Evolutionary conservation across 2,888 invertebrate genomes (phyloP).

Genomic region (Caenorhabditis macrosperma): DNA sequence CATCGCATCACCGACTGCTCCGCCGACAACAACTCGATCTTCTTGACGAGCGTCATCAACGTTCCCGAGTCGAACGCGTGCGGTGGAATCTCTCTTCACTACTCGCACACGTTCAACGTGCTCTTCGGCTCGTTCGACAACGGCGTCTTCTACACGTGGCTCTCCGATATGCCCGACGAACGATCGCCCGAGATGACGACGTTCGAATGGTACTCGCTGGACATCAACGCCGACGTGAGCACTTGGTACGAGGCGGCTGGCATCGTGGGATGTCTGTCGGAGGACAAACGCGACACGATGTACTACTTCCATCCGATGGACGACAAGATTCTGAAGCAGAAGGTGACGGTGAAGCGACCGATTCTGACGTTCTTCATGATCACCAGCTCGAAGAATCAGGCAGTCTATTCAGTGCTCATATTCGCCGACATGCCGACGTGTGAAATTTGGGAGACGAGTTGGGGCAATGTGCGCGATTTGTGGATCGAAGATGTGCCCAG

Average conservation of each 20-base stretch:
- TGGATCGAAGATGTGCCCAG: conserved; percentile 64
- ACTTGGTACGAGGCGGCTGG: conserved; percentile 49
- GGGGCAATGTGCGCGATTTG: conserved; percentile 56
- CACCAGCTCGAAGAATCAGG: conserved; percentile 38
- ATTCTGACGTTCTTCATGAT: conserved; percentile 28
- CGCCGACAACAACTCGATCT: conserved; percentile 60
- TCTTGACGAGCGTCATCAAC: conserved; percentile 59
- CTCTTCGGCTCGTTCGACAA: conserved; percentile 59
- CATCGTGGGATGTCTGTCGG: conserved; percentile 36
- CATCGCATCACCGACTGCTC: conserved; percentile 41
- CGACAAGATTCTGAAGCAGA: conserved; percentile 25
- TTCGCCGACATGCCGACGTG: conserved; percentile 33
- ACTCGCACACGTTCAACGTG: conserved; percentile 48
- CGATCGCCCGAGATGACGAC: neutral
- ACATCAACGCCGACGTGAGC: conserved; percentile 17
- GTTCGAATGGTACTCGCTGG: conserved; percentile 34
- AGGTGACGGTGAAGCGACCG: neutral
- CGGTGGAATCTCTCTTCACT: conserved; percentile 51
- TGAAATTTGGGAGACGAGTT: conserved; percentile 47
- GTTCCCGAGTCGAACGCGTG: conserved; percentile 23
- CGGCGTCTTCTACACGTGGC: conserved; percentile 30
- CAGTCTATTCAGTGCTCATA: conserved; percentile 41
- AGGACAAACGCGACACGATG: neutral
- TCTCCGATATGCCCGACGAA: neutral
- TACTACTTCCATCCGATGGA: conserved; percentile 21